Evolutionary conservation across 1,140 invertebrate species (phyloP).

Genomic region (Zeugodacus cucurbitae): DNA sequence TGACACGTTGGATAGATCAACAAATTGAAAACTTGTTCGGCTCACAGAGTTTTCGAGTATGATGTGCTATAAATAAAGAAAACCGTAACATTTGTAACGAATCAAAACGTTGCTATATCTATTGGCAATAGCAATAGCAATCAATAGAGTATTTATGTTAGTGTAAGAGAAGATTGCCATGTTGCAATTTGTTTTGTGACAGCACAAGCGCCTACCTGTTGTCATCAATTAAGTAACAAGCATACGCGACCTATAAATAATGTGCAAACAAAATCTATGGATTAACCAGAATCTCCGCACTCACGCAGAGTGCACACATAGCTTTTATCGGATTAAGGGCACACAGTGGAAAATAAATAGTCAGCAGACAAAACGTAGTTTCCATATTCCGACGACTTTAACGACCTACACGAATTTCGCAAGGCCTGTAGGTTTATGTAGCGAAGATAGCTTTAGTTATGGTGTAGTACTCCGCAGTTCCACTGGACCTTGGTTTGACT

Average conservation of each 20-base stretch:
- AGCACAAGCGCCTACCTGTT: conserved; percentile 63
- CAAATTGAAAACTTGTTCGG: conserved; percentile 59
- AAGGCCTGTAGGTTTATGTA: no score
- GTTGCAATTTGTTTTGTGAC: conserved; percentile 4
- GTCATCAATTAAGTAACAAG: conserved; percentile 66
- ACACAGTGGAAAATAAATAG: background rate
- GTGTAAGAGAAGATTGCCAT: background rate
- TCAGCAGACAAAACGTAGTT: background rate
- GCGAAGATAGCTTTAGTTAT: background rate
- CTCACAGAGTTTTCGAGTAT: background rate
- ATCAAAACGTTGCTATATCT: background rate
- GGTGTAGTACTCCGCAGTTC: no score
- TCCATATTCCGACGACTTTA: background rate
- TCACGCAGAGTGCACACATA: background rate
- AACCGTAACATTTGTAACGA: background rate
- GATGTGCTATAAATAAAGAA: background rate
- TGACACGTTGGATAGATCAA: background rate
- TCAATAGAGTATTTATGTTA: background rate
- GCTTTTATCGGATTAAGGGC: conserved; percentile 7
- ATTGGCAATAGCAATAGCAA: no score
- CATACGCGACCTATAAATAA: conserved; percentile 64
- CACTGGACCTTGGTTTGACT: no score
- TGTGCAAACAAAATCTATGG: conserved; percentile 1
- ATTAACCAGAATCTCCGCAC: background rate
- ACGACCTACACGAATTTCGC: background rate